Evolutionary conservation across 1,140 invertebrate species (phyloP), one percentile per base, ranked within the genome.

Genomic region (Ceratina calcarata): DNA sequence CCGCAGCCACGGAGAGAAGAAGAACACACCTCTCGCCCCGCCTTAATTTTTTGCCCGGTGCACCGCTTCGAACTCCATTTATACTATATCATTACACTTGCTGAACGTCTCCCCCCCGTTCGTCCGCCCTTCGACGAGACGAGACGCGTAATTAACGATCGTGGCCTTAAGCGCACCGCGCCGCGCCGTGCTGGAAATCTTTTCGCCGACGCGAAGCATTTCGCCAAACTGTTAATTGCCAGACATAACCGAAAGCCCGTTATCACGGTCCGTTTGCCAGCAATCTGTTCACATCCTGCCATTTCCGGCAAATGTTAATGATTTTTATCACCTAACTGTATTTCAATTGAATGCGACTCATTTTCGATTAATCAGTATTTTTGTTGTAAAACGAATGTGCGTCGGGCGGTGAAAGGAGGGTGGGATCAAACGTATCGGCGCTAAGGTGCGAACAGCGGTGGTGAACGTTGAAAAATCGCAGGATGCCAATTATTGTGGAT

Each of bases 61-160:
- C 76, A 70, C 58, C 76, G 76, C 60, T 72, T 78, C 68, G 76
- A 78, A 72, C 76, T 64, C 76, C 76, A 78, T 72, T 78, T 72
- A 72, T 78, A 72, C 76, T 78, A 65, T 78, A 72, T 78, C 68
- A 64, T 78, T 78, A 72, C 51, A 57, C 76, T 78, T 78, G 71
- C 76, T 68, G 64, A 62, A 32, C 57, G 69, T 18, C 67, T 27
- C 37, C 62, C 58, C 68, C 68, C 60, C 32, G 67, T 24, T 32
- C 75, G 32, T 53, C 37, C 10, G 37, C 37, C 37, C 6, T 45
- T 45, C 37, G 37, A 7, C 37, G 37, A 45, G 37, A 45, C 76
- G 68, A 64, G 60, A 49, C 57, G 66, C 75, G 75, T 60, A 78
- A 78, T 78, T 78, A 78, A 78, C 76, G 68, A 49, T 64, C 76